phyloP scores from a whole-genome alignment of 2,888 invertebrate genomes.

The Spialia ferax region DNA sequence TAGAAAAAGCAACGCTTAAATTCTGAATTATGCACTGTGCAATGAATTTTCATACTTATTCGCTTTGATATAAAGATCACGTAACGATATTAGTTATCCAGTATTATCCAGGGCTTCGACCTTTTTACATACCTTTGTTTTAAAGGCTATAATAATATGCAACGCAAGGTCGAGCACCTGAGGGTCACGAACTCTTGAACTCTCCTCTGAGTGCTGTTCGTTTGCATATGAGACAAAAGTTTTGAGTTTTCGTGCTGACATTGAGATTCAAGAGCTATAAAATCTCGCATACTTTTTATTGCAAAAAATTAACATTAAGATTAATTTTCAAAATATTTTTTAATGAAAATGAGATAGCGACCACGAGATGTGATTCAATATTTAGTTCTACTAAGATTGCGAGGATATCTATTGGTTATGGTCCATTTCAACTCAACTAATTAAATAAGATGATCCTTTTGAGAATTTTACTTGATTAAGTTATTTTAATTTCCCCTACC shows the following conservation, averaged over 20 bases:
- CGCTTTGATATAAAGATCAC: background rate
- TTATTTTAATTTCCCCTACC: too few relatives aligned
- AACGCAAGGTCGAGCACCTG: constrained; percentile 54
- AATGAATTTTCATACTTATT: constrained; percentile 19
- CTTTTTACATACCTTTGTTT: constrained; percentile 17
- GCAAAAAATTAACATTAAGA: background rate
- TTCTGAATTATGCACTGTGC: constrained; percentile 1
- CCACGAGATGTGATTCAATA: too few relatives aligned
- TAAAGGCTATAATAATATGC: constrained; percentile 5
- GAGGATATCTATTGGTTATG: too few relatives aligned
- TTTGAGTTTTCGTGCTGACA: constrained; percentile 49
- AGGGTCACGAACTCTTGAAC: constrained; percentile 54
- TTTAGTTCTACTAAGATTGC: too few relatives aligned
- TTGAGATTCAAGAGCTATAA: background rate
- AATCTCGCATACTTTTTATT: background rate
- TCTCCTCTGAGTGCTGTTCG: constrained; percentile 50
- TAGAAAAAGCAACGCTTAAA: background rate
- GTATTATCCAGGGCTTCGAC: constrained; percentile 11
- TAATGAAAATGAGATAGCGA: too few relatives aligned
- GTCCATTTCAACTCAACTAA: too few relatives aligned
- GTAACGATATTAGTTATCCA: background rate
- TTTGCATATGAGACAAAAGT: constrained; percentile 70
- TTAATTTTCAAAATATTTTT: background rate
- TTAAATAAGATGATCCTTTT: too few relatives aligned
- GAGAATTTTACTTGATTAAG: too few relatives aligned